Percentiles rank a stretch among this genome's conserved stretches.
These are phyloP conservation scores for Callipepla californica DNA, from an alignment of 2,113 vertebrate species.

Conservation along the genomic window DNA sequence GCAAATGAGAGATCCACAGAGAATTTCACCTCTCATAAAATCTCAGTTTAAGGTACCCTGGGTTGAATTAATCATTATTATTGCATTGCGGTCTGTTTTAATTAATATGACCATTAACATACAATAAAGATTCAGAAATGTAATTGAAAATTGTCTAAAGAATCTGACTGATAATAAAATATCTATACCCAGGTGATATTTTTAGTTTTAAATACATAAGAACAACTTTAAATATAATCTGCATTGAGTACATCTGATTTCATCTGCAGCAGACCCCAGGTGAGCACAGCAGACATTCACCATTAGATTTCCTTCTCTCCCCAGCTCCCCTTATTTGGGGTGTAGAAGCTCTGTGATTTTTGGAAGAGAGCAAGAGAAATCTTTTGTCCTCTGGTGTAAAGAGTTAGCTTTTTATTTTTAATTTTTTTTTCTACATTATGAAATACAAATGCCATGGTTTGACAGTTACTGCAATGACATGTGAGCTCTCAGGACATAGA, in stretches of 20 bases:
- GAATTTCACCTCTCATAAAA: conserved; percentile 54
- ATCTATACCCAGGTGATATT: background rate
- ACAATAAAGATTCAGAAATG: conserved; percentile 45
- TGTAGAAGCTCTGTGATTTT: background rate
- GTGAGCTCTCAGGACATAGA: background rate
- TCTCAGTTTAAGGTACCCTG: conserved; percentile 27
- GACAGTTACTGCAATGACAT: background rate
- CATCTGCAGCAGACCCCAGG: background rate
- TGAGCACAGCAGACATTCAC: background rate
- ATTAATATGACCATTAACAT: conserved; percentile 56
- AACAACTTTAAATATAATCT: background rate
- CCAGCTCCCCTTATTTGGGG: background rate
- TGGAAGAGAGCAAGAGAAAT: background rate
- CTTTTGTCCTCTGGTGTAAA: background rate
- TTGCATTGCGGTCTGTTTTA: conserved; percentile 50
- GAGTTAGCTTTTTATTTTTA: background rate
- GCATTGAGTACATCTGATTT: background rate
- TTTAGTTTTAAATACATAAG: background rate
- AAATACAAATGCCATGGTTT: background rate
- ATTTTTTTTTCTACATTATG: background rate
- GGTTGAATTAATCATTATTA: conserved; percentile 50
- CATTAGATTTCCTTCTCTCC: background rate
- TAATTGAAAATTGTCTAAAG: conserved; percentile 53
- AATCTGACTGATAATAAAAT: conserved; percentile 22
- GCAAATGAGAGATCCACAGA: conserved; percentile 46